Conservation (phyloP, 1,140 invertebrate species). For the Micrasema minimum region DNA sequence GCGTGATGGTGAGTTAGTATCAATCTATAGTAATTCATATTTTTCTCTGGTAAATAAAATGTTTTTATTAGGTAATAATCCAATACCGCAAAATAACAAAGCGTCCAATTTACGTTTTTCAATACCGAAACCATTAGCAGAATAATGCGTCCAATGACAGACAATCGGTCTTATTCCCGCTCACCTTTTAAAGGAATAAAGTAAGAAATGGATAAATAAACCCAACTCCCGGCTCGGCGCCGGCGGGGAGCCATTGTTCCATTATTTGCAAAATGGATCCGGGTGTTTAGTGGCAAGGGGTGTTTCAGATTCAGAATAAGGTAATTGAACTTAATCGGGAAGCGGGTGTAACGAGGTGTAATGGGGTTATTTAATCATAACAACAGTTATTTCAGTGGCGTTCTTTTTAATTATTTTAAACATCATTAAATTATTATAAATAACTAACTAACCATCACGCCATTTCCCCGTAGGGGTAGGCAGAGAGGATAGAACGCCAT, state of each 20-base stretch:
- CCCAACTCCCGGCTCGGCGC: background rate
- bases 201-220: conserved; percentile 35
- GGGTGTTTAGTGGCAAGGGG: conserved; percentile 29
- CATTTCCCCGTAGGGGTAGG: too few relatives aligned
- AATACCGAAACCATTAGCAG: background rate
- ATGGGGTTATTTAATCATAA: conserved; percentile 17
- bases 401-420: too few relatives aligned
- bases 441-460: too few relatives aligned
- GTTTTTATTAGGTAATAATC: too few relatives aligned
- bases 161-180: conserved; percentile 8
- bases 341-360: conserved; percentile 35
- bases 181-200: conserved; percentile 36
- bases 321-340: conserved; percentile 49
- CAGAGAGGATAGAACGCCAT: too few relatives aligned
- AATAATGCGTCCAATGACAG: conserved; percentile 14
- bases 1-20: too few relatives aligned
- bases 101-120: background rate
- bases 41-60: too few relatives aligned
- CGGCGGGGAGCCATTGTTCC: conserved; percentile 39
- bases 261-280: conserved; percentile 44
- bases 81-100: background rate
- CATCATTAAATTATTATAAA: too few relatives aligned
- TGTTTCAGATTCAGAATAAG: conserved; percentile 33
- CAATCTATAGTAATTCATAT: too few relatives aligned
- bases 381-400: conserved; percentile 4